Evolutionary conservation across 2,888 invertebrate species (phyloP), one percentile per base, ranked within the genome.

Genomic region (Tetramorium bicarinatum): DNA sequence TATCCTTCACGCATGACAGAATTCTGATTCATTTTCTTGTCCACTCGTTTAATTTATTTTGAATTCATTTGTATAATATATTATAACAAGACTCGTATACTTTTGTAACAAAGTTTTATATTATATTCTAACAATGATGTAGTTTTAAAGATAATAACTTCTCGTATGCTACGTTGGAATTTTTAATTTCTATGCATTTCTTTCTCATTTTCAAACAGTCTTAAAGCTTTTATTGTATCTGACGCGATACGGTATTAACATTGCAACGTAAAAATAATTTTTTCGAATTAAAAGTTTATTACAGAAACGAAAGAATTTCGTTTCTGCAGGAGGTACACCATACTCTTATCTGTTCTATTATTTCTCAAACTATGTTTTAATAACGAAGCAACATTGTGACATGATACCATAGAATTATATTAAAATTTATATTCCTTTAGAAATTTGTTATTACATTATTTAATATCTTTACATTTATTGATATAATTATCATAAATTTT

Each of bases 1-100:
- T 56, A 41, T 59, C 41, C 59, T 74, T 74, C 44, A 74, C 41
- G 25, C 59, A 44, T 59, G 38, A 71, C 15, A 29, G 3, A 8
- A 74, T 44, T 44, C 18, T 29, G 18, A 56, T 6, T 7, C 15
- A 56, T 56, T 72, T 72, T 72, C 11, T 18, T 6, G 6, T 38
- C 38, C 34, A 38, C 18, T 49, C 15, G 38, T 54, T 41, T 41
- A 72, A 56, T 56, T 41, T 41, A 56, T 56, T 72, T 56, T 21
- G 18, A 56, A 41, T 25, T 41, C 3, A 71, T 13, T 52, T 1
- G 11, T 29, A 13, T 34, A n/a, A 7, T n/a, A 13, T 34, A n/a
- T 52, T 49, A 18, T 38, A 49, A 49, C 8, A 44, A 18, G 34
- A 13, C 7, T 47, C 25, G 18, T 62, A 62, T 25, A 44, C 29